Evolutionary conservation across 2,888 invertebrate species (phyloP).

Genomic region (Chelonus formosanus): DNA sequence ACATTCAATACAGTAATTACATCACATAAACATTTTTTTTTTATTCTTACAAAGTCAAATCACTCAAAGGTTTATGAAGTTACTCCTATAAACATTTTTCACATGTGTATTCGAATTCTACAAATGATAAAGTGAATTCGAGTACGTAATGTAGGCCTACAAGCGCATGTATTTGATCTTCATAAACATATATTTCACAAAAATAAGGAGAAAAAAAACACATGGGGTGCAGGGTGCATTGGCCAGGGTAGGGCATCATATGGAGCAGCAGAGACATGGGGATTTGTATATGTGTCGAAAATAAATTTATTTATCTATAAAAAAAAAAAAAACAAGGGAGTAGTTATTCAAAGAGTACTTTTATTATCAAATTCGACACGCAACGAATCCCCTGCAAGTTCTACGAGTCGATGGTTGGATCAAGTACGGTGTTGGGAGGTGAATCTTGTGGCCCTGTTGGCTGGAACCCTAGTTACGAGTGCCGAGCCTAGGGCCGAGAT

Average conservation of each 20-base stretch:
- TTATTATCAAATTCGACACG: not conserved
- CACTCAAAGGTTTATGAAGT: too few species aligned
- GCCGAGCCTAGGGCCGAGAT: conserved; percentile 65
- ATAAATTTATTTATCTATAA: conserved; percentile 4
- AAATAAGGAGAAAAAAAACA: conserved; percentile 22
- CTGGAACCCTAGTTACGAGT: conserved; percentile 66
- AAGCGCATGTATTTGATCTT: conserved; percentile 17
- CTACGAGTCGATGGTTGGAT: conserved; percentile 35
- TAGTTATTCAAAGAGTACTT: conserved; percentile 23
- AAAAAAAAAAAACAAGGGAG: not conserved
- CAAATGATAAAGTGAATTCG: conserved; percentile 29
- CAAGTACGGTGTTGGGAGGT: conserved; percentile 61
- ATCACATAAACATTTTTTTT: too few species aligned
- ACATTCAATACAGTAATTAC: too few species aligned
- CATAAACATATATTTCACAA: conserved; percentile 22
- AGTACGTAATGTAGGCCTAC: conserved; percentile 22
- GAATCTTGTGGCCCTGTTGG: conserved; percentile 60
- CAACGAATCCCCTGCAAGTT: conserved; percentile 21
- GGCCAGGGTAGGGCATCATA: conserved; percentile 36
- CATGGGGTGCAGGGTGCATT: conserved; percentile 41
- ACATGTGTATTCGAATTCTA: conserved; percentile 29
- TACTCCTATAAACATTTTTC: conserved; percentile 25
- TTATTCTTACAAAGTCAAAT: too few species aligned
- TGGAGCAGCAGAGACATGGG: conserved; percentile 21
- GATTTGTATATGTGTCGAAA: conserved; percentile 13